phyloP scores from a whole-genome alignment of 2,113 vertebrate species.

The Steatornis caripensis region DNA sequence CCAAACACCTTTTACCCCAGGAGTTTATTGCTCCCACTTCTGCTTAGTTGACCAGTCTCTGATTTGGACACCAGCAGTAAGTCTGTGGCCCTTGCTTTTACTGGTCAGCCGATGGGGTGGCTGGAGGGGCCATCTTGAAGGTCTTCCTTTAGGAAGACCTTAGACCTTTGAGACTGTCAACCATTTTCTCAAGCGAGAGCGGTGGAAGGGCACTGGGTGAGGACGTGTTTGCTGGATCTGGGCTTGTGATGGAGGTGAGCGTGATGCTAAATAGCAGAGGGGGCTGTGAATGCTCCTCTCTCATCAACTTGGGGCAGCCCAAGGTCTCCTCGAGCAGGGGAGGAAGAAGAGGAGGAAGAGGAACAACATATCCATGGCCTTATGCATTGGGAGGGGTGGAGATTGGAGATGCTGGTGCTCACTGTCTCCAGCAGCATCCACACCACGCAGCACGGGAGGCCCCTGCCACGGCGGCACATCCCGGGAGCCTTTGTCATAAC shows the following conservation, averaged over 20 bases:
- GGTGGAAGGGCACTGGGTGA: neutral
- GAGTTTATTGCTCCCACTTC: neutral
- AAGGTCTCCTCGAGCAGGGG: neutral
- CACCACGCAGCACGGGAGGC: accelerated
- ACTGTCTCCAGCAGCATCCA: neutral
- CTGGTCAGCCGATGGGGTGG: neutral
- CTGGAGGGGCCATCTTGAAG: neutral
- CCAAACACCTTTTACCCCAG: neutral
- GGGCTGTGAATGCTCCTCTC: accelerated
- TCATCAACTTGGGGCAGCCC: accelerated
- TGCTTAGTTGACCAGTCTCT: neutral
- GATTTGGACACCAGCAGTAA: neutral
- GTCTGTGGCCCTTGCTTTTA: neutral
- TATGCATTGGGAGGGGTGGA: neutral
- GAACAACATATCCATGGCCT: neutral
- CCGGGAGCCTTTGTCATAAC: neutral
- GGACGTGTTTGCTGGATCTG: neutral
- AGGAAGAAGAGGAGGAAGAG: neutral
- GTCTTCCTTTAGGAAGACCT: neutral
- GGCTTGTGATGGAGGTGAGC: neutral
- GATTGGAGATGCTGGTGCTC: neutral
- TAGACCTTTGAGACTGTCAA: neutral
- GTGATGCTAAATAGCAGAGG: neutral
- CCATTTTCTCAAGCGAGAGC: neutral
- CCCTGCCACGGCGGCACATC: accelerated